These are phyloP conservation scores for Grammomys surdaster DNA, from an alignment of 2,113 vertebrate genomes.

Conservation along the genomic window DNA sequence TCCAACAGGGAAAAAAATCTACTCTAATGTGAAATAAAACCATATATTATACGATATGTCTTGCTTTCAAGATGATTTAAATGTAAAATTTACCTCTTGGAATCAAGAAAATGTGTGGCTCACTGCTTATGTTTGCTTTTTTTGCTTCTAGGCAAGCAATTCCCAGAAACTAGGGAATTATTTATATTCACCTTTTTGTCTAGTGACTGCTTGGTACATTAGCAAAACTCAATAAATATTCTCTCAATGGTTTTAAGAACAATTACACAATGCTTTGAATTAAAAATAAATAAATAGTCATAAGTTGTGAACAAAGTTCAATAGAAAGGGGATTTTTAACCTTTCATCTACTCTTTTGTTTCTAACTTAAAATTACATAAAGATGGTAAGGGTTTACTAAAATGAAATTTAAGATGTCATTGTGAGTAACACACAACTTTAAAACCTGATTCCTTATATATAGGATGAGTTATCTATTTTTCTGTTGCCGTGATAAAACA, in stretches of 20 bases:
- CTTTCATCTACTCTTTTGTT: not conserved
- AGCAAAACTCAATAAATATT: conserved; percentile 31
- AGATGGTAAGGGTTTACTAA: not conserved
- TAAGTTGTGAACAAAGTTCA: not conserved
- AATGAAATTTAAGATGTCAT: not conserved
- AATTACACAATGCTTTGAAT: not conserved
- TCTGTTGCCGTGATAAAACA: not conserved
- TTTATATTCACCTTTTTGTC: not conserved
- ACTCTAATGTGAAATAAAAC: conserved; percentile 20
- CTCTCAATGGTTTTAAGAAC: not conserved
- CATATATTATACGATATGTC: not conserved
- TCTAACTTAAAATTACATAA: not conserved
- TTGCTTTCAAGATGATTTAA: conserved; percentile 44
- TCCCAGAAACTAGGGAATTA: not conserved
- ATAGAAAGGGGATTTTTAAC: not conserved
- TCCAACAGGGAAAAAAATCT: not conserved
- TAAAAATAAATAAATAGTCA: not conserved
- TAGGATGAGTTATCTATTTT: not conserved
- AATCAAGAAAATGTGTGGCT: conserved; percentile 14
- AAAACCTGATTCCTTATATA: conserved; percentile 9
- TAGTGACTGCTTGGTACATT: not conserved
- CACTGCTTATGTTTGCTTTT: conserved; percentile 46
- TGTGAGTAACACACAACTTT: not conserved
- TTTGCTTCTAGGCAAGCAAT: conserved; percentile 18
- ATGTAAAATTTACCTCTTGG: conserved; percentile 1